Evolutionary conservation across 2,113 vertebrate species (phyloP).

Genomic region (Hyperoodon ampullatus): DNA sequence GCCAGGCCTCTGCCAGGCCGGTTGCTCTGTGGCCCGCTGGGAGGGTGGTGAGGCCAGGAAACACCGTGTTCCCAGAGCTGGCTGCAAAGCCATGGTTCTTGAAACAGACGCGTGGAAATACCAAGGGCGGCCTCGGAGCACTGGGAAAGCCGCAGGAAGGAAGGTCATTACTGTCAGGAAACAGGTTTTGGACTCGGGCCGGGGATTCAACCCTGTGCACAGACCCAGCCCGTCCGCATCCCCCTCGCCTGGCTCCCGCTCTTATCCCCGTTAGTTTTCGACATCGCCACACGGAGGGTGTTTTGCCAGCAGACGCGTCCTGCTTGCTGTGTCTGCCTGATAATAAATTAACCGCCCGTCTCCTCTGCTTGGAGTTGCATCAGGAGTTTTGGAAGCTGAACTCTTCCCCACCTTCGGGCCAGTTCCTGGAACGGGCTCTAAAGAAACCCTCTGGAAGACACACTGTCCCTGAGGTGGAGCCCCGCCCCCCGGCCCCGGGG

Average conservation of each 20-base stretch:
- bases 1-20: background rate
- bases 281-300: rapidly evolving
- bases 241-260: rapidly evolving
- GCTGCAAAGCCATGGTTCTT: background rate
- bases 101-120: constrained; percentile 21
- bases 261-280: rapidly evolving
- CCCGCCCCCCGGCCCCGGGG: background rate
- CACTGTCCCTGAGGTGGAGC: background rate
- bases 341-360: background rate
- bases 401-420: background rate
- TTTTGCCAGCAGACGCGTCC: background rate
- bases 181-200: background rate
- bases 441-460: constrained; percentile 51
- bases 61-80: constrained; percentile 21
- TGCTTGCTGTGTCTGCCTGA: background rate
- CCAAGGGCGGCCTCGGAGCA: background rate
- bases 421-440: constrained; percentile 4
- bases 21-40: background rate
- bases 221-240: rapidly evolving
- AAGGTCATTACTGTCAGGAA: constrained; percentile 55
- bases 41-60: background rate
- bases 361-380: background rate
- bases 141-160: constrained; percentile 37
- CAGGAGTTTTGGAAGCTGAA: constrained; percentile 34
- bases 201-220: background rate